Conservation (phyloP, 2,888 invertebrate genomes). For the Argyresthia albistria region DNA sequence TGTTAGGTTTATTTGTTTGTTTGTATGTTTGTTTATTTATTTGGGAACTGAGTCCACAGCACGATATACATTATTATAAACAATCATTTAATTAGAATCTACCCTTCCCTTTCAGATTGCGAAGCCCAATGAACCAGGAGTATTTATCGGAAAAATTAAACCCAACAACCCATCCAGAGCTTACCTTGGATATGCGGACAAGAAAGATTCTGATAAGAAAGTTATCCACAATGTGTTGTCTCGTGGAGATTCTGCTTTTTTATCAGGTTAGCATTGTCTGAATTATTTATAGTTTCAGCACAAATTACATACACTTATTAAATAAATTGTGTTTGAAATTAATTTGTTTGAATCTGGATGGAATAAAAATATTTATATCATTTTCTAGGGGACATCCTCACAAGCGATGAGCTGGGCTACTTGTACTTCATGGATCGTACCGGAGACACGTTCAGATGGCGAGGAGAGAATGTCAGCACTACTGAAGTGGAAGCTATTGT, state of each 20-base stretch:
- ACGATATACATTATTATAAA: too few species aligned
- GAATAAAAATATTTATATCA: background rate
- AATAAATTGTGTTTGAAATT: too few species aligned
- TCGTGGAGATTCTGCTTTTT: conserved; percentile 95
- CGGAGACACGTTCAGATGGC: conserved; percentile 98
- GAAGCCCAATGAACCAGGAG: conserved; percentile 90
- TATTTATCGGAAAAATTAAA: conserved; percentile 97
- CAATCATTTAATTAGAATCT: background rate
- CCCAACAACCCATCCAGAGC: conserved; percentile 92
- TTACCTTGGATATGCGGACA: conserved; percentile 96
- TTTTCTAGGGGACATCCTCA: conserved; percentile 84
- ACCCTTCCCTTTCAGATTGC: conserved; percentile 50
- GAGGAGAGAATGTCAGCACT: conserved; percentile 99
- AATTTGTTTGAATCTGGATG: too few species aligned
- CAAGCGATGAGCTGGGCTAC: conserved; percentile 94
- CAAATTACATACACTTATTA: too few species aligned
- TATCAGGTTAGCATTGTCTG: conserved; percentile 76
- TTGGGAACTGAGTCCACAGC: too few species aligned
- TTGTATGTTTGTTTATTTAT: background rate
- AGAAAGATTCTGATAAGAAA: conserved; percentile 94
- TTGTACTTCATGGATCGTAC: conserved; percentile 96
- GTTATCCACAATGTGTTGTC: conserved; percentile 89
- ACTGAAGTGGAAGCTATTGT: conserved; percentile 96
- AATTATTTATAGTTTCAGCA: too few species aligned
- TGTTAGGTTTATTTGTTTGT: background rate